Percentiles rank a stretch among this genome's conserved stretches.
Evolutionary conservation across 2,888 invertebrate species (phyloP).

Genomic region (Erebia palarica): DNA sequence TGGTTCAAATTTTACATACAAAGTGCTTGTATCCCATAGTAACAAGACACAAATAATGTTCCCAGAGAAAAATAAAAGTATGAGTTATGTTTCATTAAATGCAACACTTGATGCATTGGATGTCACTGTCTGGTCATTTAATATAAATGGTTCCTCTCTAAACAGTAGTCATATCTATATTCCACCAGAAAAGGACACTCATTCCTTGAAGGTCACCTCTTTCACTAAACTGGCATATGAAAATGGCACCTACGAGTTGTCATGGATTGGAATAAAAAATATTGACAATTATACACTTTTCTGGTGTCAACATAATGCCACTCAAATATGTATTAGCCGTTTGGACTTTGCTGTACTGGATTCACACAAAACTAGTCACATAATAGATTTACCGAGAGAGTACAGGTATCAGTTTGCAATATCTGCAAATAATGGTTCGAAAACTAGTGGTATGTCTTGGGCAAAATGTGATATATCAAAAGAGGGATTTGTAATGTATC

Average conservation of each 20-base stretch:
- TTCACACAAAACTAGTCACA: constrained; percentile 71
- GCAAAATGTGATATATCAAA: constrained; percentile 85
- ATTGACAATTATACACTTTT: constrained; percentile 89
- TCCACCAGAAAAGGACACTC: constrained; percentile 77
- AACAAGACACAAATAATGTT: constrained; percentile 61
- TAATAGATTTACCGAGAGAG: constrained; percentile 83
- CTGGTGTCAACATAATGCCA: constrained; percentile 85
- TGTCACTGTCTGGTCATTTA: constrained; percentile 84
- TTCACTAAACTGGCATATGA: constrained; percentile 89
- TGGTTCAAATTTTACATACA: constrained; percentile 88
- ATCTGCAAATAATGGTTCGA: constrained; percentile 86
- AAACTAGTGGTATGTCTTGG: constrained; percentile 94
- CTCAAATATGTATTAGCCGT: constrained; percentile 79
- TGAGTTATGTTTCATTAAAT: constrained; percentile 84
- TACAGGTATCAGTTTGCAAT: constrained; percentile 90
- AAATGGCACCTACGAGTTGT: constrained; percentile 68
- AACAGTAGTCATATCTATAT: constrained; percentile 83
- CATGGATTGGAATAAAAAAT: constrained; percentile 83
- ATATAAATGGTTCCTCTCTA: constrained; percentile 82
- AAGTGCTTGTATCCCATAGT: constrained; percentile 70
- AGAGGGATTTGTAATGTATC: constrained; percentile 79
- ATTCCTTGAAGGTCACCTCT: constrained; percentile 72
- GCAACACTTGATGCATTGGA: constrained; percentile 69
- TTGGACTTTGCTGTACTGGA: constrained; percentile 71
- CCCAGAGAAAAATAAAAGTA: constrained; percentile 79